A percentile compares a stretch with the other conserved stretches of the same genome.
These are phyloP conservation scores for Cyclophora albipunctata DNA, from an alignment of 2,888 invertebrate species.

Conservation along the genomic window DNA sequence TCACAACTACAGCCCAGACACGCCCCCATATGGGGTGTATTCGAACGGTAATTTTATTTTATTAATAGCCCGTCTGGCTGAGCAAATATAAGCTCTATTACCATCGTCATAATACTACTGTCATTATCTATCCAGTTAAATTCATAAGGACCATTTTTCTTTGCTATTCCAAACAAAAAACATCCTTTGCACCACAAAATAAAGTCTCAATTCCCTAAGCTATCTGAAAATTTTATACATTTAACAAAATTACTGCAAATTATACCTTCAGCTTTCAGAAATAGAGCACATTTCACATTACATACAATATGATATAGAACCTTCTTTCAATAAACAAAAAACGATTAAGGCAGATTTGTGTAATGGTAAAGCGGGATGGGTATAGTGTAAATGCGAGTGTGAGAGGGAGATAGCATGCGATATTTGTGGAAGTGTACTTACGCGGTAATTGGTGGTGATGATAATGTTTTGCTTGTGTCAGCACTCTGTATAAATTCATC, in stretches of 20 bases:
- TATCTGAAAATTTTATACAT: neutral
- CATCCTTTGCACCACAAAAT: conserved; percentile 10
- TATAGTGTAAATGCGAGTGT: conserved; percentile 13
- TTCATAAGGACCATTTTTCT: too few relatives aligned
- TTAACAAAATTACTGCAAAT: too few relatives aligned
- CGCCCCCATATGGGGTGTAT: conserved; percentile 70
- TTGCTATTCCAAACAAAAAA: conserved; percentile 4
- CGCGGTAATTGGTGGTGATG: conserved; percentile 70
- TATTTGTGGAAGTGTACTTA: conserved; percentile 55
- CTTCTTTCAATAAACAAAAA: conserved; percentile 16
- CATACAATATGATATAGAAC: conserved; percentile 4
- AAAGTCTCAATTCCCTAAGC: neutral
- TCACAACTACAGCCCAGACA: conserved; percentile 38
- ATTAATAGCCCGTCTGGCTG: conserved; percentile 47
- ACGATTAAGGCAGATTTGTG: conserved; percentile 55
- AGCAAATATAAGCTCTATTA: conserved; percentile 64
- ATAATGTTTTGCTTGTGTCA: conserved; percentile 68
- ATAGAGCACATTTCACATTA: conserved; percentile 7
- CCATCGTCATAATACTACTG: conserved; percentile 41
- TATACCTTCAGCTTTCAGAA: accelerated
- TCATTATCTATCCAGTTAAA: conserved; percentile 30
- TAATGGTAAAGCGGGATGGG: conserved; percentile 23
- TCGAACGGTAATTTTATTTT: conserved; percentile 54
- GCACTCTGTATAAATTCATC: conserved; percentile 58
- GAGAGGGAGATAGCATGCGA: conserved; percentile 25